Percentiles rank a stretch among this genome's conserved stretches.
phyloP scores from a whole-genome alignment of 2,113 vertebrate genomes.

The Uropsilus gracilis region DNA sequence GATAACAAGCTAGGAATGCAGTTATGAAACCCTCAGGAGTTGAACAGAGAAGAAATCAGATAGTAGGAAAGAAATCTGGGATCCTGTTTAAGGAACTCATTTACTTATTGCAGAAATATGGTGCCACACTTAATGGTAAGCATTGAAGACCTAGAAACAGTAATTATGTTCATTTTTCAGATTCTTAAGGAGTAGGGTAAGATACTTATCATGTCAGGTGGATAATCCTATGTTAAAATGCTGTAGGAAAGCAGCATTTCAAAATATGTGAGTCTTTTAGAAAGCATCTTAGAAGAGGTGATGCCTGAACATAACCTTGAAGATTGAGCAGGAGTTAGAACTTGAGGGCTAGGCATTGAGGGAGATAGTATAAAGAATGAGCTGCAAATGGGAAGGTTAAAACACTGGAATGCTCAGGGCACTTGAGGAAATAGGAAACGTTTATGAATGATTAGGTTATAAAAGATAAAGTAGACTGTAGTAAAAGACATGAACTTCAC shows the following conservation, averaged over 20 bases:
- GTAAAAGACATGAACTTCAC: background rate
- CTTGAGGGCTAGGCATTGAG: fast-evolving
- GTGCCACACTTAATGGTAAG: background rate
- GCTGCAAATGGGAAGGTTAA: background rate
- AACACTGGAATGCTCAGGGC: background rate
- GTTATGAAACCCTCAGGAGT: background rate
- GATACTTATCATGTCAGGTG: background rate
- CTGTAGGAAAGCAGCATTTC: background rate
- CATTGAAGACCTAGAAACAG: background rate
- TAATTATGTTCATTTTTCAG: background rate
- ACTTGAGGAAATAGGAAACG: background rate
- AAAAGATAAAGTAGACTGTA: background rate
- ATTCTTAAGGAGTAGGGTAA: background rate
- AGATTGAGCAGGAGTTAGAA: background rate
- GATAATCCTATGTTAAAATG: background rate
- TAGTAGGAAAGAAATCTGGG: background rate
- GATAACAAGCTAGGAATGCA: background rate
- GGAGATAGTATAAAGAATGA: background rate
- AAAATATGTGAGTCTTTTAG: background rate
- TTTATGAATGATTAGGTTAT: background rate
- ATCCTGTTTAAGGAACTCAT: background rate
- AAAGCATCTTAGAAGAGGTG: background rate
- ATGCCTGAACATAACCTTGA: background rate
- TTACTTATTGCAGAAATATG: background rate
- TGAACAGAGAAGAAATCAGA: background rate